A percentile compares a stretch with the other conserved stretches of the same genome.
These are phyloP conservation scores for Calyptomena viridis DNA, from an alignment of 2,113 vertebrate genomes.

Conservation along the genomic window DNA sequence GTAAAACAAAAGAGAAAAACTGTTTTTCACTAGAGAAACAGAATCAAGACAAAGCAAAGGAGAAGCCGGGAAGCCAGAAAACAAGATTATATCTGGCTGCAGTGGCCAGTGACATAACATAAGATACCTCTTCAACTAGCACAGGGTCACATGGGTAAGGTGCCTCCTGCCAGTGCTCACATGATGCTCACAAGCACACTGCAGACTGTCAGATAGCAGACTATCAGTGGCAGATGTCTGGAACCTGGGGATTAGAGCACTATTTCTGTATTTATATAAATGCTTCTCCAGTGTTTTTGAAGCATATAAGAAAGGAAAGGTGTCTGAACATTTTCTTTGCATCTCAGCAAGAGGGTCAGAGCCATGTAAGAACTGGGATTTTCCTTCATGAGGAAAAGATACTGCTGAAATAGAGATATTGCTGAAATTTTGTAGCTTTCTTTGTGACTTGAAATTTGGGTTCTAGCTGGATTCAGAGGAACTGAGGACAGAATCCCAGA, in stretches of 20 bases:
- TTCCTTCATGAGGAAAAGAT: background rate
- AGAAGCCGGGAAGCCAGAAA: background rate
- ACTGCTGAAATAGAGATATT: background rate
- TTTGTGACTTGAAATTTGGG: background rate
- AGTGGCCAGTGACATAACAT: rapidly evolving
- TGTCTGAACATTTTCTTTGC: background rate
- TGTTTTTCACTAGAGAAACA: background rate
- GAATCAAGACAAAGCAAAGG: background rate
- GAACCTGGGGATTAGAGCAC: background rate
- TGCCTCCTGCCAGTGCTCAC: background rate
- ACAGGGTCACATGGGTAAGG: background rate
- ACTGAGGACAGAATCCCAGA: background rate
- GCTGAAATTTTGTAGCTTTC: background rate
- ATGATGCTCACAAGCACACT: background rate
- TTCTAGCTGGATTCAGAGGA: background rate
- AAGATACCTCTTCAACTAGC: background rate
- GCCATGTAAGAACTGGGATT: background rate
- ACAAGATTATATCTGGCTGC: background rate
- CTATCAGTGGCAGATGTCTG: background rate
- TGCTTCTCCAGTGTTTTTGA: background rate
- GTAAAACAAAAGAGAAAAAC: background rate
- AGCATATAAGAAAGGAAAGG: background rate
- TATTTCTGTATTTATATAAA: background rate
- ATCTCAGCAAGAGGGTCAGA: background rate
- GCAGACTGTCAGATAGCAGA: background rate